Base-by-base conservation (phyloP, 2,113 vertebrate genomes). In the Microtus oregoni region DNA sequence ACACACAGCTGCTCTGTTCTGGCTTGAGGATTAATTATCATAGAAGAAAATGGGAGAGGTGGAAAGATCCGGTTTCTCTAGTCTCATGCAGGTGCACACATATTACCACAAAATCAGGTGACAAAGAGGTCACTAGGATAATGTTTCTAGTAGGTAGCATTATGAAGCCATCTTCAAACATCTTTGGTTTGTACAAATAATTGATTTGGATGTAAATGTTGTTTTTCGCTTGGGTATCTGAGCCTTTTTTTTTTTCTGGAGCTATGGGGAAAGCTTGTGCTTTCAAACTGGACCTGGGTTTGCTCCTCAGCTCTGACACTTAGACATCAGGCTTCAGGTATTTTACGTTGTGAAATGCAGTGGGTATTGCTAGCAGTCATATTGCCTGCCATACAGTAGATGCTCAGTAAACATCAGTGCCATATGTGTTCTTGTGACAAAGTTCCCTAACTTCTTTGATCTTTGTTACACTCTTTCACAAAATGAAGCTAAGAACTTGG, bases 1-100 rank as follows among this genome's bases (percentile, higher is more conserved):
- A 94, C 35, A 90, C 72, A 24, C 7, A 75, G 10, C 30, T 76
- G 17, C 78, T 97, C 77, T 26, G 41, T 70, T 95, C n/a, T 75
- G 50, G 4, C 8, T 81, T 79, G 17, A 65, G 90, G 47, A 13
- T 89, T 55, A 81, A 81, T 91, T 91, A 58, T 44, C 76, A 92
- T 13, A 76, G n/a, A 83, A 87, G 22, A 44, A 73, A 93, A n/a
- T 67, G 41, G 13, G 61, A 76, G 17, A 24, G 61, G 3, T 10
- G 83, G 70, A 77, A 94, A 90, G 35, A 75, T 47, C 38, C 61
- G 2, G 15, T 82, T 87, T 86, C 35, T 63, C 47, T 5, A 58
- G 41, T 30, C 22, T 82, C 81, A 68, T 63, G n/a, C 24, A 65
- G 47, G 44, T 58, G 15, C 10, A 32, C 22, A 61, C 38, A 50